Percentiles rank a stretch among this genome's conserved stretches.
Evolutionary conservation across 2,113 vertebrate species (phyloP).

Genomic region (Formicarius rufipectus): DNA sequence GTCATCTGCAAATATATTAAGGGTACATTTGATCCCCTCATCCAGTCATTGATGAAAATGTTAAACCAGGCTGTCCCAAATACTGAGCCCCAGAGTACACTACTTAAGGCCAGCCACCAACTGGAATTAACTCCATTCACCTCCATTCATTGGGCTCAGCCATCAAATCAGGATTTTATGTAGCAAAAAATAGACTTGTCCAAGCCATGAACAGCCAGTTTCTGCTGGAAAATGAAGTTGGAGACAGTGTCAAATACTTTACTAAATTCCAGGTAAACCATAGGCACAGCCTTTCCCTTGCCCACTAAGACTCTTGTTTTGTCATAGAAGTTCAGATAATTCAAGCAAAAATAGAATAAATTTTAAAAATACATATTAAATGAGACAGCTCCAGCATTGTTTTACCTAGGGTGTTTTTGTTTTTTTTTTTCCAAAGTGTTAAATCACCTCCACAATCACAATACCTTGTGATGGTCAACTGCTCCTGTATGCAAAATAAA

Average conservation of each 20-base stretch:
- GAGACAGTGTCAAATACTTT: neutral
- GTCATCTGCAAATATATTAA: neutral
- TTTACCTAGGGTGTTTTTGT: neutral
- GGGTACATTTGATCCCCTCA: neutral
- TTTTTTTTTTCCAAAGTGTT: neutral
- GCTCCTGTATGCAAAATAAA: neutral
- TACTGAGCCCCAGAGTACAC: neutral
- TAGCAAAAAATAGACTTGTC: neutral
- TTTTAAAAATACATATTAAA: neutral
- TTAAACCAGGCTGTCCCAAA: neutral
- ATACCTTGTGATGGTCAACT: neutral
- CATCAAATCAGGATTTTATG: neutral
- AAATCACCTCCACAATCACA: neutral
- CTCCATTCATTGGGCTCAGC: fast-evolving
- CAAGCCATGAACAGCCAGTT: neutral
- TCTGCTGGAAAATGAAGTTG: neutral
- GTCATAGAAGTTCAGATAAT: neutral
- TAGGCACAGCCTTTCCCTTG: neutral
- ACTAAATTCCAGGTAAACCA: neutral
- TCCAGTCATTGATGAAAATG: neutral
- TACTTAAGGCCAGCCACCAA: fast-evolving
- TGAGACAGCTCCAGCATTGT: neutral
- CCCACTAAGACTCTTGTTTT: neutral
- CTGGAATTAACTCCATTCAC: neutral
- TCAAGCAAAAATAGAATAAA: neutral